Evolutionary conservation across 2,888 invertebrate genomes (phyloP), one percentile per base, ranked within the genome.

Genomic region (Cerastis rubricosa): DNA sequence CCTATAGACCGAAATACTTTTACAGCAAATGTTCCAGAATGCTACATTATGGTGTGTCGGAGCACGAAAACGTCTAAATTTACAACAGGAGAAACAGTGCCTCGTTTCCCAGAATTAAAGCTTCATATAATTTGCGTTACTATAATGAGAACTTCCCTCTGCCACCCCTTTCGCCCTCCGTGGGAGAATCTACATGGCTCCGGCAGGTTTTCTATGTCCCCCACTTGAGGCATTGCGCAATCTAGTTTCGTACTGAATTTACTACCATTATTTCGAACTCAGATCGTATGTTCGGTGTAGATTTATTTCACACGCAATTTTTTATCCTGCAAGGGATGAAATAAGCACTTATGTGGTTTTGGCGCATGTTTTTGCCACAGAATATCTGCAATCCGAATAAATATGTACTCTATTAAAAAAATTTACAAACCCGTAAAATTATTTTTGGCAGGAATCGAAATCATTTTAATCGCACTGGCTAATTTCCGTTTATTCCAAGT

Each of bases 91-190:
- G 86, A 76, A 77, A 47, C 63, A 64, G 49, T 74, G 57, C 84
- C 83, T 87, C 84, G 79, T 89, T 87, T 78, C 43, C 78, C 64
- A 65, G 81, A 88, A 89, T 89, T 84, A 89, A 86, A 86, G 82
- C 82, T 77, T 85, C 81, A 86, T 85, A 85, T 87, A 85, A 90
- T 87, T 90, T 83, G 85, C 84, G 86, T 88, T 85, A 78, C 76
- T 78, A 81, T 89, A 89, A 91, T 87, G 88, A 90, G 86, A 87
- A 71, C 54, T 80, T 79, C 69, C 49, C 74, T 72, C 76, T 69
- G 73, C 74, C 71, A 65, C 69, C 85, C 78, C 65, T 65, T 45
- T 45, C 51, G 43, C 47, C 57, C 61, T n/a, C n/a, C 17, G 40
- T 51, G 71, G 75, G 57, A 70, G 59, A 63, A 29, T 74, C 40